phyloP scores from a whole-genome alignment of 2,113 vertebrate species.

The Chaetorhynchus papuensis region DNA sequence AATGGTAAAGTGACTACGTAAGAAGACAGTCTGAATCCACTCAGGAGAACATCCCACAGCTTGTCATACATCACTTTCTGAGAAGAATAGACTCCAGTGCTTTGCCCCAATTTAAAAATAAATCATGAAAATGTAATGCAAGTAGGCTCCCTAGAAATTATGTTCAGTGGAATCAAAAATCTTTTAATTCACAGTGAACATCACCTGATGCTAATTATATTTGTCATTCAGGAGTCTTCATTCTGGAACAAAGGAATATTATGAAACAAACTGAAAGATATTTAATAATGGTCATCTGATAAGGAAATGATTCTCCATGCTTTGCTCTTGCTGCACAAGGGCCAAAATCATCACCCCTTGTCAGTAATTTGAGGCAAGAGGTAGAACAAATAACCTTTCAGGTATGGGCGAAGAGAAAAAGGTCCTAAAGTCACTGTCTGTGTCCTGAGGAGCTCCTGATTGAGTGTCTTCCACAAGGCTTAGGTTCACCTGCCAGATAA shows the following conservation, averaged over 20 bases:
- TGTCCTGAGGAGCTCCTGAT: not conserved
- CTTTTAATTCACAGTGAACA: not conserved
- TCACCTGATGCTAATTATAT: not conserved
- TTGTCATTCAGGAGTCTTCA: not conserved
- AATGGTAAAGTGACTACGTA: not conserved
- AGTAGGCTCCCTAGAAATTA: not conserved
- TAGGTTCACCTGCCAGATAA: not conserved
- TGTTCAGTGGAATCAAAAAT: not conserved
- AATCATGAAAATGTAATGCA: not conserved
- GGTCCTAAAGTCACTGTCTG: not conserved
- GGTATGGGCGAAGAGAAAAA: not conserved
- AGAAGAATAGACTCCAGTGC: not conserved
- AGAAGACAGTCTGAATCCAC: not conserved
- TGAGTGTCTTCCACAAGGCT: not conserved
- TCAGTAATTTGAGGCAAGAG: not conserved
- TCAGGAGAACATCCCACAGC: not conserved
- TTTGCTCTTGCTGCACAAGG: not conserved
- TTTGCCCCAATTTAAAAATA: constrained; percentile 3
- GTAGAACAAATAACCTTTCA: not conserved
- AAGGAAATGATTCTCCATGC: not conserved
- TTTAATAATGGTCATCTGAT: not conserved
- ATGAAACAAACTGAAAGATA: not conserved
- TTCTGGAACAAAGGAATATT: not conserved
- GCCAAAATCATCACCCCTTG: not conserved
- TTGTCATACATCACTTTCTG: not conserved